These are phyloP conservation scores for Cinclus mexicanus DNA, from an alignment of 2,113 vertebrate species.

Conservation along the genomic window DNA sequence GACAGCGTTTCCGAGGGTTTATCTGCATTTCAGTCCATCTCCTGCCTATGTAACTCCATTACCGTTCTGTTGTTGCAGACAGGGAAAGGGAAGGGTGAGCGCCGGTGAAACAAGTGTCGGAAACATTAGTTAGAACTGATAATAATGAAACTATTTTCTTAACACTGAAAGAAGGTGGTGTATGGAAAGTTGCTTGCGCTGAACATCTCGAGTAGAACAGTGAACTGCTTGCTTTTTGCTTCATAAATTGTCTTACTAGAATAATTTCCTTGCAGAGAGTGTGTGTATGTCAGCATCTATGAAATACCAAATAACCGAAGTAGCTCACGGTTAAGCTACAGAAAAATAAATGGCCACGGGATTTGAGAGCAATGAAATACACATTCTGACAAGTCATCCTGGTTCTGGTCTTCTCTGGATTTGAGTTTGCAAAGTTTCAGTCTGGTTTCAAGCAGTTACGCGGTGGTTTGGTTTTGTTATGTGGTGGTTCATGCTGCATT, in stretches of 20 bases:
- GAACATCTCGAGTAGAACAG: background rate
- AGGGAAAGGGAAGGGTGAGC: background rate
- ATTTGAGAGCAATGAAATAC: background rate
- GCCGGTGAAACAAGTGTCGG: background rate
- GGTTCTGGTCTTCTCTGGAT: background rate
- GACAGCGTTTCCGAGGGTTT: background rate
- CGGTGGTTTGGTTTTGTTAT: background rate
- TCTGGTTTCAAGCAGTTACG: background rate
- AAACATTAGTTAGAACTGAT: background rate
- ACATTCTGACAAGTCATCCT: background rate
- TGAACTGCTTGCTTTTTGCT: background rate
- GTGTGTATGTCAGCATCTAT: accelerated
- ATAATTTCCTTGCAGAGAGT: background rate
- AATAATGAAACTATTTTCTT: background rate
- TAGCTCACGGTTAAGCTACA: background rate
- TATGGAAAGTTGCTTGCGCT: background rate
- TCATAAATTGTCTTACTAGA: background rate
- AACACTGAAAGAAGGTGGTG: background rate
- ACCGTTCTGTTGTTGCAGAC: background rate
- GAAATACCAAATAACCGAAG: background rate
- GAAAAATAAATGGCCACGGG: background rate
- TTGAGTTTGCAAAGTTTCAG: slow-evolving; percentile 12
- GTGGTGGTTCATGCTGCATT: background rate
- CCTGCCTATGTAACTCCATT: background rate
- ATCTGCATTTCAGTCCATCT: background rate